A percentile compares a stretch with the other conserved stretches of the same genome.
phyloP scores from a whole-genome alignment of 2,888 invertebrate genomes.

The Laspeyria flexula region DNA sequence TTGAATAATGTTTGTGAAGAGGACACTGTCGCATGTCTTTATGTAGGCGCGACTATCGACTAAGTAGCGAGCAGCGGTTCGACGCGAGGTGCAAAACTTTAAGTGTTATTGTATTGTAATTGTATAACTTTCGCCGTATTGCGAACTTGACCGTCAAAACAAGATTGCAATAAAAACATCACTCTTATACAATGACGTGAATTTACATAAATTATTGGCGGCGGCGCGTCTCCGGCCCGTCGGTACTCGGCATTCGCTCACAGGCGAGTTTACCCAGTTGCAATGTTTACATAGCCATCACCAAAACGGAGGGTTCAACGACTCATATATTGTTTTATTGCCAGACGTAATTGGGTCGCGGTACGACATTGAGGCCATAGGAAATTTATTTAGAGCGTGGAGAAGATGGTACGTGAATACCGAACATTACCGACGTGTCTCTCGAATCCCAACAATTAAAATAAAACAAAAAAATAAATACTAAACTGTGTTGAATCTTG shows the following conservation, averaged over 20 bases:
- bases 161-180: constrained; percentile 81
- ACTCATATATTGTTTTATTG: constrained; percentile 82
- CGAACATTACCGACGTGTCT: constrained; percentile 48
- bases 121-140: constrained; percentile 70
- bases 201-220: constrained; percentile 85
- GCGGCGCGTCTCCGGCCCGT: constrained; percentile 66
- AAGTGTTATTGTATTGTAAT: constrained; percentile 61
- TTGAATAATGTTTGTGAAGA: constrained; percentile 1
- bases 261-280: constrained; percentile 69
- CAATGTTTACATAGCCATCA: constrained; percentile 78
- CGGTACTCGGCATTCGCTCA: constrained; percentile 24
- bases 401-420: constrained; percentile 53
- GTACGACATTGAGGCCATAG: constrained; percentile 69
- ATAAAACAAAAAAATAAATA: neutral
- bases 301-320: constrained; percentile 73
- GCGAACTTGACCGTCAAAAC: constrained; percentile 84
- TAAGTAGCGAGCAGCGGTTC: neutral
- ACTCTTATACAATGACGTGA: constrained; percentile 80
- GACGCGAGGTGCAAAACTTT: constrained; percentile 26
- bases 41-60: neutral
- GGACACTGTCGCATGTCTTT: neutral
- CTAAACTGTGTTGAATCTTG: constrained; percentile 17
- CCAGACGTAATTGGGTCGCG: constrained; percentile 81
- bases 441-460: neutral
- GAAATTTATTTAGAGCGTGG: constrained; percentile 64